Evolutionary conservation across 2,888 invertebrate species (phyloP).

Genomic region (Horisme vitalbata): DNA sequence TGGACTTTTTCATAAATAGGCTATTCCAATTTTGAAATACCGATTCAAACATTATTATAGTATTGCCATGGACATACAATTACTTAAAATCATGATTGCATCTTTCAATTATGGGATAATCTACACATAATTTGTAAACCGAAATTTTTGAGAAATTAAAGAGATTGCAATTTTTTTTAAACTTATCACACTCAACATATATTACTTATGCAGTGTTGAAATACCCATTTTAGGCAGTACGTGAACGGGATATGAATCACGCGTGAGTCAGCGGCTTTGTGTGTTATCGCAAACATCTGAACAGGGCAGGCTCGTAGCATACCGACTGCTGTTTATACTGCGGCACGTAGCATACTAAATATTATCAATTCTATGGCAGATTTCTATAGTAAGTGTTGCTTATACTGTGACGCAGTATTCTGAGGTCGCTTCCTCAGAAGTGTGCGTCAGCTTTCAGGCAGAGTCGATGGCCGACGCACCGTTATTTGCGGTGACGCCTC

Average conservation of each 20-base stretch:
- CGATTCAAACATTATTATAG: too few species aligned
- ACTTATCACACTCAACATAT: too few species aligned
- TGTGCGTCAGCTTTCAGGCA: slow-evolving; percentile 67
- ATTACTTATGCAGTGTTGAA: slow-evolving; percentile 39
- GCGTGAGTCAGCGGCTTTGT: slow-evolving; percentile 56
- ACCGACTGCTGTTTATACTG: background rate
- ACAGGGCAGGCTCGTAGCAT: slow-evolving; percentile 50
- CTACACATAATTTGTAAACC: too few species aligned
- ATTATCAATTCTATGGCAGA: slow-evolving; percentile 11
- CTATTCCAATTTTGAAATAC: too few species aligned
- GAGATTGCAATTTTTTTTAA: too few species aligned
- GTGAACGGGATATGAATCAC: slow-evolving; percentile 67
- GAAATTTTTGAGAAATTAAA: too few species aligned
- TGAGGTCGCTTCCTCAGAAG: slow-evolving; percentile 51
- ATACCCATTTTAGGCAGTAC: slow-evolving; percentile 53
- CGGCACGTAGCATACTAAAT: slow-evolving; percentile 14
- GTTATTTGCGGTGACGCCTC: slow-evolving; percentile 53
- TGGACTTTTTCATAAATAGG: too few species aligned
- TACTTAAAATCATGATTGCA: too few species aligned
- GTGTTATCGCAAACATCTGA: slow-evolving; percentile 65
- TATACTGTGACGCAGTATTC: slow-evolving; percentile 33
- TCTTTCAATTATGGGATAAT: too few species aligned
- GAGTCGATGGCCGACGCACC: slow-evolving; percentile 74
- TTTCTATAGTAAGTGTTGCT: slow-evolving; percentile 9
- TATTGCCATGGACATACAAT: too few species aligned